These are phyloP conservation scores for Drosophila orosa DNA, from an alignment of 1,140 invertebrate genomes.

Conservation along the genomic window DNA sequence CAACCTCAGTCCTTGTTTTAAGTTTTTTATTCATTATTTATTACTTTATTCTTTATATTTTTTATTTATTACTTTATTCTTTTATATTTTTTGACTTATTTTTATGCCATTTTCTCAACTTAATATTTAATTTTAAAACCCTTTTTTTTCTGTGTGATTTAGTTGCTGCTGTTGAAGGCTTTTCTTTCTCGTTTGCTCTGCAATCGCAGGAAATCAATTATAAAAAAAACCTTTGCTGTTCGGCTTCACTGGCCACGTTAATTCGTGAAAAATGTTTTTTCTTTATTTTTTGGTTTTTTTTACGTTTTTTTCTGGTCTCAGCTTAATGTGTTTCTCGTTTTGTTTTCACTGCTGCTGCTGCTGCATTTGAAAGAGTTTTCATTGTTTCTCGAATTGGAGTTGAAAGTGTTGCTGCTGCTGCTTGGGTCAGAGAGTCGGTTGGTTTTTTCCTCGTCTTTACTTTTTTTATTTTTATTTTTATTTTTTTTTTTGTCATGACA, in stretches of 20 bases:
- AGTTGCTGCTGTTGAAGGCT: constrained; percentile 47
- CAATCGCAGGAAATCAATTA: constrained; percentile 79
- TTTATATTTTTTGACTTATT: background rate
- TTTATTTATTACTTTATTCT: background rate
- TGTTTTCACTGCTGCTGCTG: constrained; percentile 36
- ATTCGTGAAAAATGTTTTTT: constrained; percentile 77
- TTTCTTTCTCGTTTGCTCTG: constrained; percentile 54
- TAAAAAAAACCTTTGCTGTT: constrained; percentile 73
- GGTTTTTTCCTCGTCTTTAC: constrained; percentile 13
- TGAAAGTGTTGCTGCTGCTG: constrained; percentile 60
- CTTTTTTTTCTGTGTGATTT: background rate
- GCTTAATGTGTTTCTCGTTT: constrained; percentile 41
- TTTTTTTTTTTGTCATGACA: constrained; percentile 51
- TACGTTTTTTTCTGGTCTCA: constrained; percentile 14
- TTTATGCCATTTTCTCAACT: no score
- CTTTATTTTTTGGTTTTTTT: constrained; percentile 15
- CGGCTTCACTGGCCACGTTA: constrained; percentile 70
- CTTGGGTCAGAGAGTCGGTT: constrained; percentile 50
- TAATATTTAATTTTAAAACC: background rate
- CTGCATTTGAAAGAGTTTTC: constrained; percentile 74
- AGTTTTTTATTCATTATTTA: background rate
- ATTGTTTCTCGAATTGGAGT: constrained; percentile 64
- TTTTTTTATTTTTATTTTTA: constrained; percentile 16
- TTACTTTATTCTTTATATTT: background rate
- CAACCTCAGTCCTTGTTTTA: background rate